These are phyloP conservation scores for Nematolebias whitei DNA, from an alignment of 2,113 vertebrate genomes.

Conservation along the genomic window DNA sequence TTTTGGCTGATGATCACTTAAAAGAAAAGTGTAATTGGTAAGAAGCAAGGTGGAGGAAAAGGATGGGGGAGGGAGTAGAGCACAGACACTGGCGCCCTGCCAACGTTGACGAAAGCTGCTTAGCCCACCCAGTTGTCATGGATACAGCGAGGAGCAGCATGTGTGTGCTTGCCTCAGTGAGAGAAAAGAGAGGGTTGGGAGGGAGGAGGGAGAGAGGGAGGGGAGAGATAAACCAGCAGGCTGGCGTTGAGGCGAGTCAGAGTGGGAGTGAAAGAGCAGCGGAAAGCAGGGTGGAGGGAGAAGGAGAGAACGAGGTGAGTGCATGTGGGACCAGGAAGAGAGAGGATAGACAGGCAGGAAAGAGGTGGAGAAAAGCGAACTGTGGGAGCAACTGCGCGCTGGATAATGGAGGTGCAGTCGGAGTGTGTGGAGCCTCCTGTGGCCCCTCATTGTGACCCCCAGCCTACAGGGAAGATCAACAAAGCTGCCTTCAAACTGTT, in stretches of 20 bases:
- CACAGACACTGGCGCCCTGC: constrained; percentile 82
- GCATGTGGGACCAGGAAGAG: constrained; percentile 51
- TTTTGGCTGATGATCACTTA: constrained; percentile 32
- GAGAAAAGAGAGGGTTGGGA: constrained; percentile 51
- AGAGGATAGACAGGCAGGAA: constrained; percentile 52
- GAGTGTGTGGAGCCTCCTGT: constrained; percentile 85
- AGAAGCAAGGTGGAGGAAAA: constrained; percentile 57
- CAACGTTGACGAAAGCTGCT: constrained; percentile 88
- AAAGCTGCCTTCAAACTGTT: constrained; percentile 97
- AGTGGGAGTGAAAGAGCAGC: constrained; percentile 73
- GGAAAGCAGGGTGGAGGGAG: constrained; percentile 65
- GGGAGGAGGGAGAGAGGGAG: constrained; percentile 45
- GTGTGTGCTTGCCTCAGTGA: constrained; percentile 59
- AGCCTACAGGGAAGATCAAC: constrained; percentile 92
- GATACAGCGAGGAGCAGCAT: constrained; percentile 86
- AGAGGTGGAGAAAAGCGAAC: constrained; percentile 50
- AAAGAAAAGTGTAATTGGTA: constrained; percentile 36
- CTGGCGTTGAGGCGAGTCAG: constrained; percentile 68
- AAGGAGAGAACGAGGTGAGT: constrained; percentile 50
- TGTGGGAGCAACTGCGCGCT: constrained; percentile 71
- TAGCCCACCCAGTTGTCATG: constrained; percentile 92
- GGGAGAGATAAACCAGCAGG: constrained; percentile 68
- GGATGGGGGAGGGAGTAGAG: constrained; percentile 75
- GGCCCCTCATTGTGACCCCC: constrained; percentile 82
- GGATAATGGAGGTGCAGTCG: constrained; percentile 89